Evolutionary conservation across 2,113 vertebrate genomes (phyloP).

Genomic region (Myodes glareolus): DNA sequence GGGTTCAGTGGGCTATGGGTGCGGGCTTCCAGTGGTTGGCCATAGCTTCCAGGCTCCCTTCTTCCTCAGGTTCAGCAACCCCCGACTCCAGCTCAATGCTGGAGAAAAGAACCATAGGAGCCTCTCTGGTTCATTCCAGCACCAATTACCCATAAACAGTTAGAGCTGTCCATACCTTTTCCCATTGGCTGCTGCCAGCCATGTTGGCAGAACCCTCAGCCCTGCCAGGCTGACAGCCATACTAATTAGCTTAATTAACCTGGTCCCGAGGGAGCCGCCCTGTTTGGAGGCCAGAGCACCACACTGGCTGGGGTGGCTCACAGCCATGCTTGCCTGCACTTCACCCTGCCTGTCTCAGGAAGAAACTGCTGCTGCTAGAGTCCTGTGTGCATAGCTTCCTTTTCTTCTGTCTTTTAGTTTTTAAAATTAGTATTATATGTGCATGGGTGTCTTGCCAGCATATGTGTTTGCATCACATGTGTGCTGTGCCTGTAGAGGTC

Average conservation of each 20-base stretch:
- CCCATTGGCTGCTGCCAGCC: not conserved
- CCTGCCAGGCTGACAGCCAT: not conserved
- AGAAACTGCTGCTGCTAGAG: not conserved
- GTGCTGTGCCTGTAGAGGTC: not conserved
- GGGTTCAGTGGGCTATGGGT: not conserved
- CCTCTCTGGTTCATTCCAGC: no score
- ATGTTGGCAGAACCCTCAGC: conserved; percentile 21
- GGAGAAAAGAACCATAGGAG: not conserved
- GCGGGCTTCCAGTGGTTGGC: not conserved
- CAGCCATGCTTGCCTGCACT: not conserved
- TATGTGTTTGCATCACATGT: not conserved
- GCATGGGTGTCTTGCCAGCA: not conserved
- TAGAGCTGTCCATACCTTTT: not conserved
- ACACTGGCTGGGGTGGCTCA: not conserved
- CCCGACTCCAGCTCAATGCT: not conserved
- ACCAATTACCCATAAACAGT: accelerated
- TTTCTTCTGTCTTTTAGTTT: not conserved
- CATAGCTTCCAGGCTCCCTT: not conserved
- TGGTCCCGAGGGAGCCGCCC: not conserved
- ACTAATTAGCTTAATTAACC: conserved; percentile 70
- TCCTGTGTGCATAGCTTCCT: not conserved
- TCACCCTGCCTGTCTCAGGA: not conserved
- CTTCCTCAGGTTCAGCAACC: not conserved
- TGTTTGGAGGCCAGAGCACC: conserved; percentile 49
- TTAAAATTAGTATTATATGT: no score